Evolutionary conservation across 2,888 invertebrate species (phyloP).

Genomic region (Folsomia candida): DNA sequence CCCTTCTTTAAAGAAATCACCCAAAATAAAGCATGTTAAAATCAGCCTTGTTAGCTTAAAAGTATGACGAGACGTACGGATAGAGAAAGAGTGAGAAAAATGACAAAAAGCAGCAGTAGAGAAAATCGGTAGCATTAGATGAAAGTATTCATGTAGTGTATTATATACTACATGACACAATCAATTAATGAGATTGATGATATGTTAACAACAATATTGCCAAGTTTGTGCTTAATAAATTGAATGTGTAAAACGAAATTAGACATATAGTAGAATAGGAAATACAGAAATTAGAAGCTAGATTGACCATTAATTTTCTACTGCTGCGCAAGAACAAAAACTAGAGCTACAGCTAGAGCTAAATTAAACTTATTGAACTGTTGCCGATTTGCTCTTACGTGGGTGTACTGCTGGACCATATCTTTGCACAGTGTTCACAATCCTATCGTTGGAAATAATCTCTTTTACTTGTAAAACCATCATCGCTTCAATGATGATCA

Average conservation of each 20-base stretch:
- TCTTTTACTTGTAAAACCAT: constrained; percentile 92
- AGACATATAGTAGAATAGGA: too few relatives aligned
- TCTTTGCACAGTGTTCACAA: constrained; percentile 78
- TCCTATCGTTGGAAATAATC: constrained; percentile 82
- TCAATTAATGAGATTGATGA: too few relatives aligned
- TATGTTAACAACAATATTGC: too few relatives aligned
- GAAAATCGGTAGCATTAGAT: constrained; percentile 11
- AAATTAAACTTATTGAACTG: not conserved
- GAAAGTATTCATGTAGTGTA: too few relatives aligned
- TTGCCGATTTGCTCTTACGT: constrained; percentile 40
- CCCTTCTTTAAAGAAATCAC: constrained; percentile 43
- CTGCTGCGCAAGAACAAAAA: not conserved
- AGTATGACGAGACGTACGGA: too few relatives aligned
- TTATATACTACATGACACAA: too few relatives aligned
- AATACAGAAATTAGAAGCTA: too few relatives aligned
- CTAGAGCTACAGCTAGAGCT: not conserved
- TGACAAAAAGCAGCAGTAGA: not conserved
- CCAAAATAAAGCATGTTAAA: constrained; percentile 31
- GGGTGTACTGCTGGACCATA: constrained; percentile 56
- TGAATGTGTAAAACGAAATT: too few relatives aligned
- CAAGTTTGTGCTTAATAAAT: too few relatives aligned
- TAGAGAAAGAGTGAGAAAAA: constrained; percentile 7
- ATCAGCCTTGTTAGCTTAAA: constrained; percentile 34
- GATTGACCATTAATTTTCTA: constrained; percentile 1
- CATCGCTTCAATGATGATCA: constrained; percentile 91